These are phyloP conservation scores for Ifrita kowaldi DNA, from an alignment of 2,113 vertebrate genomes.

Conservation along the genomic window DNA sequence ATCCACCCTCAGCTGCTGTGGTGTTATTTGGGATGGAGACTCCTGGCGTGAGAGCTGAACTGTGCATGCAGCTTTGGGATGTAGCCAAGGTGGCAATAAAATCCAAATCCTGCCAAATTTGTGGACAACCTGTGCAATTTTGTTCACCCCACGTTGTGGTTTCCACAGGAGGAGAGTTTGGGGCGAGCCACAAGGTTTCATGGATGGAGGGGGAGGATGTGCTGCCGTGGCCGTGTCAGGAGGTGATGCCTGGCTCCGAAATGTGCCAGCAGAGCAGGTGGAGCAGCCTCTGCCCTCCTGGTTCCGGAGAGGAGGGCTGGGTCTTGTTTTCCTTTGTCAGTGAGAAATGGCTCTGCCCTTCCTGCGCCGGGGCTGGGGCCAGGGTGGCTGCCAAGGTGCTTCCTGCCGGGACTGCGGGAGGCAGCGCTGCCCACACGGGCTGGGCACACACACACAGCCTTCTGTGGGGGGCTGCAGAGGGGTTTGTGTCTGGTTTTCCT, in stretches of 20 bases:
- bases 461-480: not conserved
- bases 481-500: not conserved
- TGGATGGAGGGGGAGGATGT: not conserved
- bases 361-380: slow-evolving; percentile 17
- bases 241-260: not conserved
- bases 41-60: not conserved
- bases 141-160: accelerated
- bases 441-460: not conserved
- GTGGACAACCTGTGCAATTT: not conserved
- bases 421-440: not conserved
- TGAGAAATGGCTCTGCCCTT: slow-evolving; percentile 49
- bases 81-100: not conserved
- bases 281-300: not conserved
- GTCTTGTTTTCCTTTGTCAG: slow-evolving; percentile 56
- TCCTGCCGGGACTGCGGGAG: slow-evolving; percentile 34
- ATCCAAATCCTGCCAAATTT: not conserved
- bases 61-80: not conserved
- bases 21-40: not conserved
- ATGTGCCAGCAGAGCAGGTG: not conserved
- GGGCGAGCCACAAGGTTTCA: accelerated
- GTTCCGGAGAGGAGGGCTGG: not conserved
- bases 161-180: not conserved
- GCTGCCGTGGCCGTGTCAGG: accelerated
- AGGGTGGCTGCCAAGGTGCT: slow-evolving; percentile 51
- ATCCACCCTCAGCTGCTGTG: not conserved